These are phyloP conservation scores for Synodontis membranacea DNA, from an alignment of 2,113 vertebrate genomes.

Conservation along the genomic window DNA sequence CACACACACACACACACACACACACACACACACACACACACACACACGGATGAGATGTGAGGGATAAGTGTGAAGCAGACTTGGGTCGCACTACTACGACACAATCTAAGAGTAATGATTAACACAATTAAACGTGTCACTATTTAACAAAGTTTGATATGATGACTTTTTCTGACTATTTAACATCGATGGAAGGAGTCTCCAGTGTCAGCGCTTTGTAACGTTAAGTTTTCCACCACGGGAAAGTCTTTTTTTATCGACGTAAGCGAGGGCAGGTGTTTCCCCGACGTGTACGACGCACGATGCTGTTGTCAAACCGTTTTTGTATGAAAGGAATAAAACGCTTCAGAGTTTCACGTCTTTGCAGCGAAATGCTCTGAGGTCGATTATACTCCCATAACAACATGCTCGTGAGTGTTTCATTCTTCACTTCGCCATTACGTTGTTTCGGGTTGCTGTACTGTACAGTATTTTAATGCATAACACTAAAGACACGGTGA, in stretches of 20 bases:
- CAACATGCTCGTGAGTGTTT: neutral
- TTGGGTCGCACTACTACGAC: neutral
- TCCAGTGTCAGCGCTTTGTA: neutral
- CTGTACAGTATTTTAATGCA: neutral
- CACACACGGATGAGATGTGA: neutral
- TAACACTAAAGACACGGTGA: neutral
- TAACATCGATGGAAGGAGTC: neutral
- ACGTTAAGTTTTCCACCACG: neutral
- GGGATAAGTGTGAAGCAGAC: neutral
- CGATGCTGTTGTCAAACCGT: neutral
- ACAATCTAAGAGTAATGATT: neutral
- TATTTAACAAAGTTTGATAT: too few relatives aligned
- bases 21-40: conserved; percentile 5
- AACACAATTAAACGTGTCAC: too few relatives aligned
- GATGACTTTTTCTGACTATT: too few relatives aligned
- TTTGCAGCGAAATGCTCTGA: neutral
- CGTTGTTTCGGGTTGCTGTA: neutral
- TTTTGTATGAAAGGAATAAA: neutral
- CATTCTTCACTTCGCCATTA: neutral
- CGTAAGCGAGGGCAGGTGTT: too few relatives aligned
- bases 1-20: conserved; percentile 24
- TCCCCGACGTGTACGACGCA: too few relatives aligned
- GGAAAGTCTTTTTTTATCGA: too few relatives aligned
- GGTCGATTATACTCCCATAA: neutral
- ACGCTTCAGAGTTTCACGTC: neutral